Evolutionary conservation across 2,113 vertebrate genomes (phyloP).

Genomic region (Mugil cephalus): DNA sequence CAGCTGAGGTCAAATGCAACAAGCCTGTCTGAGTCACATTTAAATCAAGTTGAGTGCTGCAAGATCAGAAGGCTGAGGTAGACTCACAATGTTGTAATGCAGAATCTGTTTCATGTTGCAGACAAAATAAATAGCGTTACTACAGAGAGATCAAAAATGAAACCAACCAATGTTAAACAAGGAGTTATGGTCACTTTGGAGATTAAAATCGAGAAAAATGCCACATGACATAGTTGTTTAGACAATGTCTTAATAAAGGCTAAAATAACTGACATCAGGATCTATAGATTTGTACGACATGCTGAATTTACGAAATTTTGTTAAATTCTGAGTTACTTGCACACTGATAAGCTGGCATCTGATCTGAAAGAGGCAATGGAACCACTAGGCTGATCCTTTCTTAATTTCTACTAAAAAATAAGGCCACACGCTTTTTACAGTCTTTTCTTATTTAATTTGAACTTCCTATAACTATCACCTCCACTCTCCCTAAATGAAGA

Average conservation of each 20-base stretch:
- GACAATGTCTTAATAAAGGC: background rate
- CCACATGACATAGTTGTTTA: background rate
- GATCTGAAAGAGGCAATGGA: too few relatives aligned
- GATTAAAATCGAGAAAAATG: background rate
- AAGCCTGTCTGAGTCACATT: conserved; percentile 33
- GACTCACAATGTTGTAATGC: background rate
- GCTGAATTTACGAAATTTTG: too few relatives aligned
- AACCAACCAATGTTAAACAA: background rate
- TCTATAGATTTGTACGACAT: too few relatives aligned
- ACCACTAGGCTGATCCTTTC: too few relatives aligned
- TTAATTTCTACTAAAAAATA: too few relatives aligned
- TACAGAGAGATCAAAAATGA: background rate
- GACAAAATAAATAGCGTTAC: conserved; percentile 18
- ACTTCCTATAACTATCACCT: background rate
- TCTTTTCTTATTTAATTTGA: too few relatives aligned
- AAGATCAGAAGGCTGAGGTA: conserved; percentile 11
- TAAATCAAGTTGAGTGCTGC: conserved; percentile 23
- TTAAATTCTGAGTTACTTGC: too few relatives aligned
- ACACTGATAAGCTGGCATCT: too few relatives aligned
- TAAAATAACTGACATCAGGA: too few relatives aligned
- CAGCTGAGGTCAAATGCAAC: conserved; percentile 40
- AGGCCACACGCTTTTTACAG: too few relatives aligned
- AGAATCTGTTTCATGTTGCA: conserved; percentile 12
- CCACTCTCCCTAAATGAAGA: background rate
- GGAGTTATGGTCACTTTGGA: background rate